phyloP scores from a whole-genome alignment of 2,113 vertebrate genomes.

The Myotis brandtii region DNA sequence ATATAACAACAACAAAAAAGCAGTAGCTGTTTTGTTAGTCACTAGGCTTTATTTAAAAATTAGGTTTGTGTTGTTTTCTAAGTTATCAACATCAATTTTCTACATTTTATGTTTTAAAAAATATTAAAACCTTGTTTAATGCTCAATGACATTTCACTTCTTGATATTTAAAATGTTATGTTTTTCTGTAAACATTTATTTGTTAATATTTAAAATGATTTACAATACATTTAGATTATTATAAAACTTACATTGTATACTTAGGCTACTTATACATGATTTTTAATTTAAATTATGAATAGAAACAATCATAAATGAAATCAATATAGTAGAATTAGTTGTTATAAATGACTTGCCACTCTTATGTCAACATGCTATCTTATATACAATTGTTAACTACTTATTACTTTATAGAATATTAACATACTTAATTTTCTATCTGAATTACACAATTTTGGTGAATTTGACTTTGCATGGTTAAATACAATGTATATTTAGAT shows the following conservation, averaged over 20 bases:
- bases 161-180: background rate
- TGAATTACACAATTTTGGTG: background rate
- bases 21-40: background rate
- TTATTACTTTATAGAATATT: background rate
- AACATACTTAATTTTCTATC: background rate
- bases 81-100: slow-evolving; percentile 11
- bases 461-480: slow-evolving; percentile 31
- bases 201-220: slow-evolving; percentile 30
- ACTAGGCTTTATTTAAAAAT: slow-evolving; percentile 46
- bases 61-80: background rate
- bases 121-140: background rate
- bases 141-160: background rate
- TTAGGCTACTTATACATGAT: background rate
- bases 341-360: background rate
- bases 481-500: background rate
- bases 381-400: background rate
- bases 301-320: background rate
- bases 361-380: background rate
- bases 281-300: slow-evolving; percentile 41
- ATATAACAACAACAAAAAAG: background rate
- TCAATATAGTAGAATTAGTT: background rate
- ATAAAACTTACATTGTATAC: background rate
- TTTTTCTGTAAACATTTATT: background rate
- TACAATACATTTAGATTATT: background rate
- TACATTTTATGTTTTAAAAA: background rate